Evolutionary conservation across 1,140 invertebrate species (phyloP).

Genomic region (Subanguina moxae): DNA sequence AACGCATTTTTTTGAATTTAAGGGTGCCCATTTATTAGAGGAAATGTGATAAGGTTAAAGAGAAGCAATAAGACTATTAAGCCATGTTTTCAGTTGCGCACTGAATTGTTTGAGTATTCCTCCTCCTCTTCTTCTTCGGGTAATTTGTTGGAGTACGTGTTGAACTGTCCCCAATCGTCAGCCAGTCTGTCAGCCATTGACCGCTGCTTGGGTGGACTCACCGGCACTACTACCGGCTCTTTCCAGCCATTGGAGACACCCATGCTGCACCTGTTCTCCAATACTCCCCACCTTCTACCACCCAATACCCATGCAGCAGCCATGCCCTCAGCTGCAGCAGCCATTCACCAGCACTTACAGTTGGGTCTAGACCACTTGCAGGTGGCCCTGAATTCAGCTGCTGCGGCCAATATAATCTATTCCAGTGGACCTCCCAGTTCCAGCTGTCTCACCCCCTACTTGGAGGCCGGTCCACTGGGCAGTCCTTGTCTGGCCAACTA

Average conservation of each 20-base stretch:
- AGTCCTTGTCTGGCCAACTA: conserved; percentile 1
- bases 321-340: background rate
- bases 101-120: conserved; percentile 18
- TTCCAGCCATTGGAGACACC: conserved; percentile 26
- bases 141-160: conserved; percentile 11
- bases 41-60: too few relatives aligned
- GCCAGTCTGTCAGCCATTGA: conserved; percentile 15
- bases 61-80: too few relatives aligned
- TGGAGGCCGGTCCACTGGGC: conserved; percentile 3
- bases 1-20: too few relatives aligned
- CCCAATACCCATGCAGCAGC: background rate
- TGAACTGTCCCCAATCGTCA: background rate
- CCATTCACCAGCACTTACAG: background rate
- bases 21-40: too few relatives aligned
- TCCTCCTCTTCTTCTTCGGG: background rate
- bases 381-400: background rate
- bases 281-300: conserved; percentile 2
- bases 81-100: conserved; percentile 23
- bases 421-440: too few relatives aligned
- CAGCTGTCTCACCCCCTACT: too few relatives aligned
- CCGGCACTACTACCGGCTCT: conserved; percentile 5
- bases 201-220: conserved; percentile 6
- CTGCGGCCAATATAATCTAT: background rate
- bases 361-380: background rate
- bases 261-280: conserved; percentile 19